phyloP scores from a whole-genome alignment of 2,888 invertebrate species.

The Troglohyphantes excavatus region DNA sequence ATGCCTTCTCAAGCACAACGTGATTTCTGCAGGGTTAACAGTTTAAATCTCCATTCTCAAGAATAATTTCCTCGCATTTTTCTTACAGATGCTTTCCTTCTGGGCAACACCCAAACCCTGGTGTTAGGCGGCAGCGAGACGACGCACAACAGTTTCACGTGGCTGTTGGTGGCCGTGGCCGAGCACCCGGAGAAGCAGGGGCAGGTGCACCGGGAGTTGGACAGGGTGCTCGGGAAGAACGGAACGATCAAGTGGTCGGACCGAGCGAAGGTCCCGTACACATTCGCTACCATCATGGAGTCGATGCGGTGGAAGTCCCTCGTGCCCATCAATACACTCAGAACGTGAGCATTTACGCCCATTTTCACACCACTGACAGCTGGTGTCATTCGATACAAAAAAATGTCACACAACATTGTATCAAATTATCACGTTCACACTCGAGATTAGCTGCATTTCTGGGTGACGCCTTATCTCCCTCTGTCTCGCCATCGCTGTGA shows the following conservation, averaged over 20 bases:
- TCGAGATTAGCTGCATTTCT: too few species aligned
- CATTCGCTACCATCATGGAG: conserved; percentile 28
- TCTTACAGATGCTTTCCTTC: background rate
- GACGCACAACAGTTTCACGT: background rate
- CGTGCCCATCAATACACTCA: background rate
- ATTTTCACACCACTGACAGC: too few species aligned
- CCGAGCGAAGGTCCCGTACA: conserved; percentile 13
- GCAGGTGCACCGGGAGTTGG: conserved; percentile 34
- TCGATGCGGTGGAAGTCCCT: conserved; percentile 21
- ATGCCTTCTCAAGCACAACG: too few species aligned
- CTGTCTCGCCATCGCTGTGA: too few species aligned
- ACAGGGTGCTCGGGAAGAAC: conserved; percentile 12
- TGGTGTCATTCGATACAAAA: too few species aligned
- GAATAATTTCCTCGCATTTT: too few species aligned
- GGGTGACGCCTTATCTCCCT: too few species aligned
- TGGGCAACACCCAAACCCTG: background rate
- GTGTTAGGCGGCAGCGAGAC: conserved; percentile 32
- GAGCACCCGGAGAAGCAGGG: conserved; percentile 16
- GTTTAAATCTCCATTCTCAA: too few species aligned
- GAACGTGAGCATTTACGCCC: conserved; percentile 34
- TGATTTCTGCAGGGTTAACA: too few species aligned
- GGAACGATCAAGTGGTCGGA: background rate
- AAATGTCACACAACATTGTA: too few species aligned
- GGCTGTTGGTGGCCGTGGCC: conserved; percentile 14
- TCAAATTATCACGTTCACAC: too few species aligned